Conservation (phyloP, 2,113 vertebrate species). For the Steatornis caripensis region DNA sequence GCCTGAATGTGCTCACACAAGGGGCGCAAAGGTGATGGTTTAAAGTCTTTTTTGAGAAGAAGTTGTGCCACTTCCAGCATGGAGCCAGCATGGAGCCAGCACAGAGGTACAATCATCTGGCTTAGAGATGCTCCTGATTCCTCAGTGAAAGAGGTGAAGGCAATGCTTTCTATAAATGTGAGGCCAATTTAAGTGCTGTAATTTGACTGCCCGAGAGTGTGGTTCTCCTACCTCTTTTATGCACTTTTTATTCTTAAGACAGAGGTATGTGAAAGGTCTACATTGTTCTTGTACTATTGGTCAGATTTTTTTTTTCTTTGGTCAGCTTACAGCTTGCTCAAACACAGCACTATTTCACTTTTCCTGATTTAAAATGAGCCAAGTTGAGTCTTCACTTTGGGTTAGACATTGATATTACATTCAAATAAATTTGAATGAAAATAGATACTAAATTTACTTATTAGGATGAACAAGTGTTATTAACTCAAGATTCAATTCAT, state of each 20-base stretch:
- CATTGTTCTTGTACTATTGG: background rate
- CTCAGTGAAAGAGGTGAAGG: background rate
- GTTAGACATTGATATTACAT: background rate
- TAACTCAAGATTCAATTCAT: background rate
- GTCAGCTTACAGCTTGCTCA: background rate
- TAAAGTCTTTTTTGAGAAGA: background rate
- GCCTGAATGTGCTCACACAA: background rate
- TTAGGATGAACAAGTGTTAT: background rate
- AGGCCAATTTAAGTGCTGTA: accelerated
- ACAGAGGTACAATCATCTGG: background rate
- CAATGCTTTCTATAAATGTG: background rate
- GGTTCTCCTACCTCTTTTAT: background rate
- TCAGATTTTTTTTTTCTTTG: background rate
- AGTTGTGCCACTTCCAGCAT: background rate
- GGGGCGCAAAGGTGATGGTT: background rate
- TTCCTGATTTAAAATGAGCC: background rate
- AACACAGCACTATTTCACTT: background rate
- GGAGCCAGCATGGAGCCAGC: background rate
- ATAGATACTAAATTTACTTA: background rate
- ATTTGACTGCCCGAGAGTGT: background rate
- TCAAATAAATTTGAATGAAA: background rate
- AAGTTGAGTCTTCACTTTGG: background rate
- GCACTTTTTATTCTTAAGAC: background rate
- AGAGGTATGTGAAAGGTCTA: background rate
- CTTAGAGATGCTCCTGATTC: background rate